Evolutionary conservation across 2,113 vertebrate species (phyloP).

Genomic region (Daphoenositta chrysoptera): DNA sequence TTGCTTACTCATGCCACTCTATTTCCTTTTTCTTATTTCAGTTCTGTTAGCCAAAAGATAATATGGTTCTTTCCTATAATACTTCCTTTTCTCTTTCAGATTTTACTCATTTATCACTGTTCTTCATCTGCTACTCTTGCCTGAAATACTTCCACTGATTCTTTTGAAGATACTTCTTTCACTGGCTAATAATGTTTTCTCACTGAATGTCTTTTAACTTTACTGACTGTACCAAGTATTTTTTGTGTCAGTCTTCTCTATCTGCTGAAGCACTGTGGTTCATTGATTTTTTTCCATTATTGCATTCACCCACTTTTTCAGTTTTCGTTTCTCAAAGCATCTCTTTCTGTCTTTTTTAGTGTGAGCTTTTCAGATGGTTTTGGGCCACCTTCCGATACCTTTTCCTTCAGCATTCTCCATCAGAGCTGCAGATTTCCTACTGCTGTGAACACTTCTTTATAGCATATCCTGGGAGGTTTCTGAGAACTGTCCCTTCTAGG

Average conservation of each 20-base stretch:
- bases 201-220: background rate
- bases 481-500: conserved; percentile 1
- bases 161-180: background rate
- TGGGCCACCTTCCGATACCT: background rate
- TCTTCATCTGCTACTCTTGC: background rate
- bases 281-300: background rate
- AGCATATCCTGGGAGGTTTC: background rate
- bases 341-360: background rate
- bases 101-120: background rate
- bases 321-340: background rate
- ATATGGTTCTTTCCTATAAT: background rate
- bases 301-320: background rate
- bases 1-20: background rate
- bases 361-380: background rate
- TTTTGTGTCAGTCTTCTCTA: background rate
- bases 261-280: background rate
- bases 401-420: background rate
- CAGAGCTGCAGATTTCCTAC: background rate
- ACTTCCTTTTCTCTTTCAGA: background rate
- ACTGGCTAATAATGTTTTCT: background rate
- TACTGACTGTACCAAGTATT: background rate
- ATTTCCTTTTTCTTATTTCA: background rate
- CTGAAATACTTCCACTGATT: background rate
- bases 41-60: background rate
- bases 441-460: background rate